Conservation (phyloP, 2,113 vertebrate genomes). For the Corythornis cristatus region DNA sequence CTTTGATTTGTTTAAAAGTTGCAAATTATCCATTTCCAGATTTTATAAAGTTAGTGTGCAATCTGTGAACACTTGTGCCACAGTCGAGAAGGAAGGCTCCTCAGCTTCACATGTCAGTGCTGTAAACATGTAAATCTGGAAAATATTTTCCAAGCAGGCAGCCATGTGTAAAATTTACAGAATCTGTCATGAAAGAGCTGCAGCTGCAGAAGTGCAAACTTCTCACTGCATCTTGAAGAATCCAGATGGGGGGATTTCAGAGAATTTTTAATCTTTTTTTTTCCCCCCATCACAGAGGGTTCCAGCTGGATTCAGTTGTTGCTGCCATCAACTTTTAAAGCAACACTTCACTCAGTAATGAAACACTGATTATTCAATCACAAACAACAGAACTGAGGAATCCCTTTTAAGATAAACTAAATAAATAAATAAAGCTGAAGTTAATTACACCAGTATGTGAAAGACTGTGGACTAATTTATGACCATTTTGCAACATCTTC, state of each 20-base stretch:
- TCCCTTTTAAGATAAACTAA: slow-evolving; percentile 38
- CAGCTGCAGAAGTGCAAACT: slow-evolving; percentile 83
- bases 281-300: background rate
- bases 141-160: slow-evolving; percentile 85
- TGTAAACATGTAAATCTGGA: slow-evolving; percentile 86
- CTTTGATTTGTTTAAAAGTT: slow-evolving; percentile 83
- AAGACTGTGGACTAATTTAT: slow-evolving; percentile 43
- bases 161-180: slow-evolving; percentile 87
- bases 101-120: slow-evolving; percentile 78
- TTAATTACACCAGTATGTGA: slow-evolving; percentile 27
- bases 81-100: slow-evolving; percentile 75
- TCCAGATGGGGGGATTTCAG: slow-evolving; percentile 77
- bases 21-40: slow-evolving; percentile 83
- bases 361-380: slow-evolving; percentile 46
- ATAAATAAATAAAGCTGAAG: background rate
- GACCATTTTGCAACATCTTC: slow-evolving; percentile 6
- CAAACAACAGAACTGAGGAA: slow-evolving; percentile 40
- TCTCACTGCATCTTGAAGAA: slow-evolving; percentile 68
- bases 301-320: slow-evolving; percentile 64
- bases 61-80: slow-evolving; percentile 66
- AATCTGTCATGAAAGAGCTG: slow-evolving; percentile 83
- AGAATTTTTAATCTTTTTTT: background rate
- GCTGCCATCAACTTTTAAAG: slow-evolving; percentile 45
- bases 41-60: slow-evolving; percentile 79
- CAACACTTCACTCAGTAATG: slow-evolving; percentile 57